Conservation (phyloP, 2,797 vertebrate genomes). For the Lagorchestes hirsutus region DNA sequence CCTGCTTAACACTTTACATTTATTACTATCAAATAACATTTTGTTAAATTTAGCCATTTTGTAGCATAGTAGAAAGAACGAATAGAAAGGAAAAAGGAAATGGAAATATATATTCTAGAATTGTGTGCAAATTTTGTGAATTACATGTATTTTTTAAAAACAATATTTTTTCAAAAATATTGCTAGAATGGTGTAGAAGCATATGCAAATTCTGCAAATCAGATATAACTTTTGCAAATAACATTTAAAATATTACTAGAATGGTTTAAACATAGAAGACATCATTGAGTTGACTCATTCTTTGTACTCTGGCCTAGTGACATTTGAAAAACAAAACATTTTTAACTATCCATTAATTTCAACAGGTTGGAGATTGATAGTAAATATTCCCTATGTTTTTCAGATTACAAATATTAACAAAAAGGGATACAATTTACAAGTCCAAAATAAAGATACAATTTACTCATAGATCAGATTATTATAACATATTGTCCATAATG, state of each 20-base stretch:
- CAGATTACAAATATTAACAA: constrained; percentile 57
- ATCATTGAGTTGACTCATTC: neutral
- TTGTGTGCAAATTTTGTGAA: neutral
- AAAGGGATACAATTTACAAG: constrained; percentile 55
- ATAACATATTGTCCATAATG: constrained; percentile 70
- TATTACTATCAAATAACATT: neutral
- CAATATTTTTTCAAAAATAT: neutral
- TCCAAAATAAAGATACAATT: constrained; percentile 69
- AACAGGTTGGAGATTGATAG: neutral
- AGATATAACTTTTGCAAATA: constrained; percentile 38
- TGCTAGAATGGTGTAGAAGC: neutral
- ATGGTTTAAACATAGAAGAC: constrained; percentile 25
- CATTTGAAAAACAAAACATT: neutral
- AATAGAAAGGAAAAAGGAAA: neutral
- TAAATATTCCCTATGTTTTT: constrained; percentile 44
- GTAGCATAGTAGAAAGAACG: neutral
- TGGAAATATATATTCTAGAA: neutral
- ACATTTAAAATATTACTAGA: neutral
- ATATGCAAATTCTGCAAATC: neutral
- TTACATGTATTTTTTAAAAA: neutral
- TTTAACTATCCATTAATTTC: neutral
- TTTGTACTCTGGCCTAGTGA: neutral
- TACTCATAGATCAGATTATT: constrained; percentile 68
- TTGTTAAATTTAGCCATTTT: neutral
- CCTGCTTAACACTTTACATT: neutral